Conservation (phyloP, 2,888 invertebrate genomes). For the Tachina grossa region DNA sequence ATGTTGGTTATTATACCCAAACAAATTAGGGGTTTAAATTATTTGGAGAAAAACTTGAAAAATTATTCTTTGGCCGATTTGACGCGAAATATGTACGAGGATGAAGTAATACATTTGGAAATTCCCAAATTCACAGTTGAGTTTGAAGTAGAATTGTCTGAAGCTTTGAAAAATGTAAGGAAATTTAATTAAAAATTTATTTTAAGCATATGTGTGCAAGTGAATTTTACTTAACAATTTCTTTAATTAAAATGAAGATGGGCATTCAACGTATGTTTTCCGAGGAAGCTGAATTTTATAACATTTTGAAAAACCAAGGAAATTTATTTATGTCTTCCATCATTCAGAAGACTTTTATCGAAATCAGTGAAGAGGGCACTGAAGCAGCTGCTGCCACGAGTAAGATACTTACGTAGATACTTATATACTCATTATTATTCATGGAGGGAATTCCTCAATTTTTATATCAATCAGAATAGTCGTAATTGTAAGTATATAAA, state of each 20-base stretch:
- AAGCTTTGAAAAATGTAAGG: constrained; percentile 84
- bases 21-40: constrained; percentile 86
- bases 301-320: constrained; percentile 84
- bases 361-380: constrained; percentile 94
- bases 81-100: constrained; percentile 84
- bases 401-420: constrained; percentile 43
- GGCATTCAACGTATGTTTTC: constrained; percentile 88
- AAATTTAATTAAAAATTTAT: background rate
- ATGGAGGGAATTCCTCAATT: too few species aligned
- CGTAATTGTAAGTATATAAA: too few species aligned
- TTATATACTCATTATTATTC: background rate
- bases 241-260: constrained; percentile 81
- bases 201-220: background rate
- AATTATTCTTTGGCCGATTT: constrained; percentile 84
- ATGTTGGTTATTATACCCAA: constrained; percentile 91
- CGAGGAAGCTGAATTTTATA: constrained; percentile 85
- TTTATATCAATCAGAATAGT: too few species aligned
- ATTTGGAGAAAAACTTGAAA: constrained; percentile 86
- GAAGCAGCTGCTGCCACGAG: constrained; percentile 89
- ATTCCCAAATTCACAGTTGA: constrained; percentile 93
- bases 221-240: background rate
- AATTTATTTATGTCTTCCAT: constrained; percentile 86
- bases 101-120: constrained; percentile 82
- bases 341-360: constrained; percentile 93
- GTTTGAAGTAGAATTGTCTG: constrained; percentile 86